Evolutionary conservation across 2,888 invertebrate genomes (phyloP), one percentile per base, ranked within the genome.

Genomic region (Andrena haemorrhoa): DNA sequence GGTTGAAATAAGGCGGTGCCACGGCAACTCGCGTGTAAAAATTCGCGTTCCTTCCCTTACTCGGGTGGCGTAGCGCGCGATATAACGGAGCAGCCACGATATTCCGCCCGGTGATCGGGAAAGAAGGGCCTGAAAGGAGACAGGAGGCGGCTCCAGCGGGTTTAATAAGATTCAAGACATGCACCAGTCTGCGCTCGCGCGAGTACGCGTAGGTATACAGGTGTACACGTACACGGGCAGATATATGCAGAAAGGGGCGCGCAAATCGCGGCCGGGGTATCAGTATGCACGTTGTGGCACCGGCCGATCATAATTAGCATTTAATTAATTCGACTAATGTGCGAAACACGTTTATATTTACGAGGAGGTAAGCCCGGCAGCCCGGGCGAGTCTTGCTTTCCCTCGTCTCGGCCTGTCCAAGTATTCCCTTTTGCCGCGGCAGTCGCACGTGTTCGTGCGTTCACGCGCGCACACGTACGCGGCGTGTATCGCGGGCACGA

Each of bases 301-400:
- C 83, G 80, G 66, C 88, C 88, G 86, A 91, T 90, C 91, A 90
- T 92, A 92, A 92, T 92, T 92, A 92, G 91, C 90, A 92, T 91
- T 90, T 90, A 91, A 92, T 92, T 92, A 92, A 92, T 92, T 89
- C 89, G 90, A 89, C 90, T 90, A 90, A 92, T 92, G 90, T 86
- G 89, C 87, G 90, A 91, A 91, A 90, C 92, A 89, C 91, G 90
- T 91, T 89, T 87, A 88, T 90, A 90, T 89, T 88, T 90, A 86
- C 86, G 88, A 88, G 73, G 83, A 84, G 89, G 82, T 79, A 79
- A 87, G 79, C 75, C 80, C 75, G 61, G 73, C 77, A 77, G 71
- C 74, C 56, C 56, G 77, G 86, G 33, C 77, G 71, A 70, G 83
- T 73, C 84, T 77, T 82, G 87, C 80, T 83, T 79, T 79, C 75